Evolutionary conservation across 1,140 invertebrate genomes (phyloP).

Genomic region (Pararge aegeria): DNA sequence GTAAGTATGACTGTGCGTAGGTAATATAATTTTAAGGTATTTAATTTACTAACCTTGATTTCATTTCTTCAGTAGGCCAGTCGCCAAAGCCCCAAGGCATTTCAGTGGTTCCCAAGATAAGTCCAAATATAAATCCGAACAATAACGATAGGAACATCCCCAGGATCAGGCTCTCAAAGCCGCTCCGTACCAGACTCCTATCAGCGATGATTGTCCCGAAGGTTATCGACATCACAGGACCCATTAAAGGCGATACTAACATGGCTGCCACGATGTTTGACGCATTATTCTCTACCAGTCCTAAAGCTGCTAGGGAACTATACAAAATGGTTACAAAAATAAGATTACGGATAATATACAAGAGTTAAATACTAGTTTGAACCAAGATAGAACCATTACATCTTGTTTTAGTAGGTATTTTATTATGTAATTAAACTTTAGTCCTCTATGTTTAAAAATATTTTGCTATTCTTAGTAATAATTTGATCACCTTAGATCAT

Average conservation of each 20-base stretch:
- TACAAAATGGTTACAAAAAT: background rate
- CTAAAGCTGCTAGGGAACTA: conserved; percentile 81
- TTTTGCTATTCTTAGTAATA: too few species aligned
- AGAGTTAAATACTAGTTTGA: too few species aligned
- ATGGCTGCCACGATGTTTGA: conserved; percentile 92
- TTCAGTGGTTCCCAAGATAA: conserved; percentile 86
- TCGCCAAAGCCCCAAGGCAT: conserved; percentile 89
- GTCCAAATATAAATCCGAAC: conserved; percentile 89
- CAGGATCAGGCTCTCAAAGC: conserved; percentile 84
- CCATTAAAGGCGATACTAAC: conserved; percentile 93
- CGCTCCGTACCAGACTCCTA: conserved; percentile 81
- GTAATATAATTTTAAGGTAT: too few species aligned
- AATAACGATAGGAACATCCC: conserved; percentile 87
- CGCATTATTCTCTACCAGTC: conserved; percentile 83
- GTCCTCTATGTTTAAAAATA: too few species aligned
- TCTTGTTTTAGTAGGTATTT: too few species aligned
- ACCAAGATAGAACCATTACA: too few species aligned
- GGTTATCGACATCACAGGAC: conserved; percentile 91
- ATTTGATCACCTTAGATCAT: too few species aligned
- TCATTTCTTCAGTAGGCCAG: conserved; percentile 92
- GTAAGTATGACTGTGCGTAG: too few species aligned
- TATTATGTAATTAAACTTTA: too few species aligned
- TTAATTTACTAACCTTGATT: conserved; percentile 84
- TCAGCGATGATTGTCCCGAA: conserved; percentile 91
- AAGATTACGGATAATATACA: too few species aligned